phyloP scores from a whole-genome alignment of 2,888 invertebrate genomes.

The Gnatocerus cornutus region DNA sequence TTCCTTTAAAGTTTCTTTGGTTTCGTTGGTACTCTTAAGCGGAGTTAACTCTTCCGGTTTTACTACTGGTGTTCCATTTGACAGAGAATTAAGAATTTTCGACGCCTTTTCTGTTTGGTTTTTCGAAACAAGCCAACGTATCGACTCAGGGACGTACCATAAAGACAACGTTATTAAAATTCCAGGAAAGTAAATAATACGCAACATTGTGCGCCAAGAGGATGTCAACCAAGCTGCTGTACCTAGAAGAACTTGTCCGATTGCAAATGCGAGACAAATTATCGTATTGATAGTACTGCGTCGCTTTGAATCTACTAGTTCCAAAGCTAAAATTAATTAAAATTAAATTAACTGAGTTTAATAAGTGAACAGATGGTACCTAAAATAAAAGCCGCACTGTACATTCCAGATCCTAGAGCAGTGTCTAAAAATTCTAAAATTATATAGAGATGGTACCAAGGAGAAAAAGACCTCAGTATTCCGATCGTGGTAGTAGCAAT shows the following conservation, averaged over 20 bases:
- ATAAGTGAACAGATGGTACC: conserved; percentile 55
- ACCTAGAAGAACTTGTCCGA: conserved; percentile 78
- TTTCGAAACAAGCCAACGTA: conserved; percentile 81
- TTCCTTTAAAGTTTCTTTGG: conserved; percentile 63
- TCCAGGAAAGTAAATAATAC: conserved; percentile 78
- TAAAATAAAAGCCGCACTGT: conserved; percentile 81
- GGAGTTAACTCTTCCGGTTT: conserved; percentile 63
- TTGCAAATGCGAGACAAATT: conserved; percentile 78
- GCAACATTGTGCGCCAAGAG: conserved; percentile 79
- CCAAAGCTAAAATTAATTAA: conserved; percentile 71
- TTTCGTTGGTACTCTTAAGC: conserved; percentile 28
- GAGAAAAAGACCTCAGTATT: conserved; percentile 78
- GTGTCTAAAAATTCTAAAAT: conserved; percentile 81
- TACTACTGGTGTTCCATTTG: conserved; percentile 74
- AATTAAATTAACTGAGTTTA: neutral
- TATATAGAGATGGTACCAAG: conserved; percentile 79
- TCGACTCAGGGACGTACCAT: conserved; percentile 80
- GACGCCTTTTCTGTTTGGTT: conserved; percentile 74
- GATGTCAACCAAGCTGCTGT: conserved; percentile 77
- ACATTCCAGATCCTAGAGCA: conserved; percentile 78
- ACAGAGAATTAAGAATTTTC: conserved; percentile 75
- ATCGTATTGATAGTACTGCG: conserved; percentile 81
- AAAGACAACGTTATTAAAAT: conserved; percentile 78
- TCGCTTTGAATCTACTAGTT: conserved; percentile 80
- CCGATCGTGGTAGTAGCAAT: conserved; percentile 78